These are phyloP conservation scores for Mongoloraphidia duomilia DNA, from an alignment of 2,888 invertebrate genomes.

Conservation along the genomic window DNA sequence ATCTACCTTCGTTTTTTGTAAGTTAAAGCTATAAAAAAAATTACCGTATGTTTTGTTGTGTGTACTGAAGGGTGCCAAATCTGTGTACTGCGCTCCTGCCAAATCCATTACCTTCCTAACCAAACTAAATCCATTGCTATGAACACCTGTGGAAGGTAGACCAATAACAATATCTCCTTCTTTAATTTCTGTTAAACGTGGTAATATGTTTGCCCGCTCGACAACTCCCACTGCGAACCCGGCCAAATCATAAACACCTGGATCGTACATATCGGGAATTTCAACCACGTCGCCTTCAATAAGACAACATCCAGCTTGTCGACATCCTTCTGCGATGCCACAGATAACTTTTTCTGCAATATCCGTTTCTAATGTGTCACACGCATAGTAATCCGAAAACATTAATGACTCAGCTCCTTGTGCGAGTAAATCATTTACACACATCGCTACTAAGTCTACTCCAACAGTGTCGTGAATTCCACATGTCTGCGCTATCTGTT, in stretches of 20 bases:
- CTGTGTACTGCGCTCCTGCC: constrained; percentile 46
- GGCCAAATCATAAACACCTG: constrained; percentile 85
- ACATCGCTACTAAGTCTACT: constrained; percentile 94
- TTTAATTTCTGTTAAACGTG: constrained; percentile 47
- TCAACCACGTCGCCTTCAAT: constrained; percentile 93
- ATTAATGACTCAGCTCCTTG: constrained; percentile 92
- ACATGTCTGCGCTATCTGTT: constrained; percentile 68
- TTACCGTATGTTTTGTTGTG: constrained; percentile 55
- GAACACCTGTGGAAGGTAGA: constrained; percentile 78
- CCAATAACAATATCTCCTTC: constrained; percentile 73
- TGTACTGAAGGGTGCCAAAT: constrained; percentile 57
- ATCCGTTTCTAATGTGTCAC: constrained; percentile 66
- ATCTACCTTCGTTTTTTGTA: background rate
- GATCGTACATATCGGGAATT: constrained; percentile 87
- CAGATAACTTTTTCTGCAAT: constrained; percentile 64
- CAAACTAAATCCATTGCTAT: constrained; percentile 89
- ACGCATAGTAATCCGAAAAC: constrained; percentile 94
- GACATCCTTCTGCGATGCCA: constrained; percentile 82
- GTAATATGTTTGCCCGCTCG: constrained; percentile 56
- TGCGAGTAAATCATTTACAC: constrained; percentile 90
- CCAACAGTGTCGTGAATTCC: constrained; percentile 74
- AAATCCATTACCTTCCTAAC: constrained; percentile 65
- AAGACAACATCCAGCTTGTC: constrained; percentile 71
- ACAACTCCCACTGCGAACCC: constrained; percentile 93
- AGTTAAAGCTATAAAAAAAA: constrained; percentile 9